Evolutionary conservation across 2,888 invertebrate genomes (phyloP).

Genomic region (Leptopilina syphax): DNA sequence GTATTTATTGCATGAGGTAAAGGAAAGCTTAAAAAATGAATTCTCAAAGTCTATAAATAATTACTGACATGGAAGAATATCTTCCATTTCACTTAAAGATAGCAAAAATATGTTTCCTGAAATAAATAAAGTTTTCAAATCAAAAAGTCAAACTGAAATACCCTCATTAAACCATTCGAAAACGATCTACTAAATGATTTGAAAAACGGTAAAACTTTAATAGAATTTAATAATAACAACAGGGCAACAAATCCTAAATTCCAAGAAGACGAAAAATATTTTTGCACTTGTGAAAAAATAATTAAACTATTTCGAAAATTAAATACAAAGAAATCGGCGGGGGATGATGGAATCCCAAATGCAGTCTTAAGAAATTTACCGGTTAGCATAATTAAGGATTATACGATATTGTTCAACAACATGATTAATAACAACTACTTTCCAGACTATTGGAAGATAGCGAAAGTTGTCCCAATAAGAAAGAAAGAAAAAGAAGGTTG

Average conservation of each 20-base stretch:
- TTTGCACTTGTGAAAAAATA: not conserved
- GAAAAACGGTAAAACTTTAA: not conserved
- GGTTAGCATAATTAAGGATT: not conserved
- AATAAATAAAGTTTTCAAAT: constrained; percentile 44
- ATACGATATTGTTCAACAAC: constrained; percentile 49
- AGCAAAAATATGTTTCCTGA: constrained; percentile 39
- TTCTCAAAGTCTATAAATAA: constrained; percentile 27
- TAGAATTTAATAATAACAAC: not conserved
- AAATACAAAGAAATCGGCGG: constrained; percentile 43
- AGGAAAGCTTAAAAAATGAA: constrained; percentile 31
- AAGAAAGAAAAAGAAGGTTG: constrained; percentile 40
- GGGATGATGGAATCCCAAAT: constrained; percentile 43
- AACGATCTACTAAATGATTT: not conserved
- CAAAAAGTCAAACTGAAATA: constrained; percentile 6
- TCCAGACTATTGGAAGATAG: constrained; percentile 57
- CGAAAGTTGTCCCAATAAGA: constrained; percentile 55
- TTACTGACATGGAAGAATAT: constrained; percentile 34
- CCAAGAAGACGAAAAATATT: not conserved
- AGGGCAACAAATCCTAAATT: not conserved
- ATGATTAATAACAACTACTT: constrained; percentile 60
- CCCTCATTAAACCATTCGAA: not conserved
- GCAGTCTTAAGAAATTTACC: constrained; percentile 43
- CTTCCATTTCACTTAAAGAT: not conserved
- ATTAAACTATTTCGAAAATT: not conserved
- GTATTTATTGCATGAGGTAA: not conserved